phyloP scores from a whole-genome alignment of 2,797 vertebrate genomes.

The Huso huso region DNA sequence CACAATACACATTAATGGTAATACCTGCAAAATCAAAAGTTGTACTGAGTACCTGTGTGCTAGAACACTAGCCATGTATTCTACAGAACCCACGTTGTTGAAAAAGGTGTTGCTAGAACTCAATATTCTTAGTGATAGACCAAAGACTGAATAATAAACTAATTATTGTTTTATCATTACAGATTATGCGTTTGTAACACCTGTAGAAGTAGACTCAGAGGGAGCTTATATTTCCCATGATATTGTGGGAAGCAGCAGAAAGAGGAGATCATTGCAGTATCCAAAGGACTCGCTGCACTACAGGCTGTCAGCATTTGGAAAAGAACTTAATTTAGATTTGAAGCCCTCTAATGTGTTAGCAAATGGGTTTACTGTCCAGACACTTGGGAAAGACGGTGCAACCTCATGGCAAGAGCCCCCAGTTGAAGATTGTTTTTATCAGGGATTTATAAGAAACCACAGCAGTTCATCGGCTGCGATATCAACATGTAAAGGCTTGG shows the following conservation, averaged over 20 bases:
- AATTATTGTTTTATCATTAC: conserved; percentile 32
- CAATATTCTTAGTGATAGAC: too few species aligned
- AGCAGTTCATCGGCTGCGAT: conserved; percentile 79
- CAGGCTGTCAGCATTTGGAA: conserved; percentile 82
- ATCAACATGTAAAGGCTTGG: conserved; percentile 88
- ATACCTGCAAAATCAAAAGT: too few species aligned
- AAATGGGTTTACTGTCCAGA: conserved; percentile 79
- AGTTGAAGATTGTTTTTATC: conserved; percentile 79
- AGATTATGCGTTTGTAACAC: conserved; percentile 88
- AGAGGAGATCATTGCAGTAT: conserved; percentile 64
- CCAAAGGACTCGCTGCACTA: conserved; percentile 70
- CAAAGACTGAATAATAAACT: too few species aligned
- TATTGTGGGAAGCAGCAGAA: conserved; percentile 65
- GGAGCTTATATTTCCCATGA: conserved; percentile 78
- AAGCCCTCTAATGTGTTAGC: conserved; percentile 72
- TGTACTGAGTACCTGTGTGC: too few species aligned
- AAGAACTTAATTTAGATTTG: conserved; percentile 84
- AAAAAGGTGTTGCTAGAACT: too few species aligned
- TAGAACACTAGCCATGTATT: too few species aligned
- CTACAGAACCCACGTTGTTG: too few species aligned
- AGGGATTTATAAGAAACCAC: conserved; percentile 86
- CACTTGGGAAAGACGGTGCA: conserved; percentile 65
- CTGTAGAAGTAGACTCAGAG: conserved; percentile 78
- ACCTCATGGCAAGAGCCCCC: conserved; percentile 46
- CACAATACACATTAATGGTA: too few species aligned